A percentile compares a stretch with the other conserved stretches of the same genome.
Conservation (phyloP, 2,797 vertebrate genomes). For the Lacerta bilineata region DNA sequence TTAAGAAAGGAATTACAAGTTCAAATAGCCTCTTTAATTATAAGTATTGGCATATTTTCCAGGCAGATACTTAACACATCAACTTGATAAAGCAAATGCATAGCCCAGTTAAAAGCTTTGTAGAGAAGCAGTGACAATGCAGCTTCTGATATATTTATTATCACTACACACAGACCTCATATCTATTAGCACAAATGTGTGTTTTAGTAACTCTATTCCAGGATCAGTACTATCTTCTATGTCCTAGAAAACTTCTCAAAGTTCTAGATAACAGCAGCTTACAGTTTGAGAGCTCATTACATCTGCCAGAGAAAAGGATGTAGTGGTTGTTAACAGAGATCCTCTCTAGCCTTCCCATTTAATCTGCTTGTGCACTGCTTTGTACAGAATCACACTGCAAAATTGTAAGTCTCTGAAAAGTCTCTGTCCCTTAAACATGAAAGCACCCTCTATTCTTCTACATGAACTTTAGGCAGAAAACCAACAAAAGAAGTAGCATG, state of each 20-base stretch:
- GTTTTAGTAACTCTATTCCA: neutral
- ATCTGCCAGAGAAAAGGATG: neutral
- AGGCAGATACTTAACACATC: constrained; percentile 13
- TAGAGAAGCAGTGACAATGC: neutral
- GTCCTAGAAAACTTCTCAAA: neutral
- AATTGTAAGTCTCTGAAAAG: neutral
- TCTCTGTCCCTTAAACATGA: neutral
- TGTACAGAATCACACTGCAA: constrained; percentile 3
- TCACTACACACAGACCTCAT: neutral
- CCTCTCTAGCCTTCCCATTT: neutral
- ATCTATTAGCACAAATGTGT: neutral
- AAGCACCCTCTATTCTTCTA: neutral
- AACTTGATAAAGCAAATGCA: neutral
- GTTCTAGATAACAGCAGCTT: neutral
- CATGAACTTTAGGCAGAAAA: constrained; percentile 1
- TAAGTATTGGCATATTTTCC: neutral
- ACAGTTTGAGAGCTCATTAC: neutral
- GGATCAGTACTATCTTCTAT: neutral
- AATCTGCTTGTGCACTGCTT: neutral
- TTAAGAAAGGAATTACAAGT: neutral
- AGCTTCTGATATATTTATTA: neutral
- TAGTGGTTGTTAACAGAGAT: neutral
- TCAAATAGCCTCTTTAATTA: neutral
- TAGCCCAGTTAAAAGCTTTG: neutral
- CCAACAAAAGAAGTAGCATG: neutral